Conservation (phyloP, 2,888 invertebrate genomes). For the Melipona beecheii region DNA sequence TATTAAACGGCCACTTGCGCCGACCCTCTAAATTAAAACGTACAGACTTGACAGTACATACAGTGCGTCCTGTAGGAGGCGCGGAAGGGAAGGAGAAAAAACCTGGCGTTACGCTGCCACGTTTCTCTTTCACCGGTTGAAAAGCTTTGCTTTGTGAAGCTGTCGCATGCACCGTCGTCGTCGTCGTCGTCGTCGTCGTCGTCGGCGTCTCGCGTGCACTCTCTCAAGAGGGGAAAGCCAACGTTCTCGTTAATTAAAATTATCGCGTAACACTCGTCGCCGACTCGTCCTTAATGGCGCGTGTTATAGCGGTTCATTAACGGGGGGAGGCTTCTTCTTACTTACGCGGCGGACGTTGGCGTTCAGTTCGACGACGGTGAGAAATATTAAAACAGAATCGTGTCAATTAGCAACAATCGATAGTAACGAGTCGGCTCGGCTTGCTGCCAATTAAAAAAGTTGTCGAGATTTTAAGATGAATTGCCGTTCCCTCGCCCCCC, state of each 20-base stretch:
- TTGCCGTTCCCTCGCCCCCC: no score
- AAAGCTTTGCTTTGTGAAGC: constrained; percentile 45
- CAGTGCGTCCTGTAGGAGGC: constrained; percentile 9
- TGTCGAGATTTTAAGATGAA: no score
- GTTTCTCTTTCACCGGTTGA: constrained; percentile 28
- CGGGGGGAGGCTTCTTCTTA: neutral
- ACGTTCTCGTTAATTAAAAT: constrained; percentile 65
- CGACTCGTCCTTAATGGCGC: constrained; percentile 26
- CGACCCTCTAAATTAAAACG: constrained; percentile 62
- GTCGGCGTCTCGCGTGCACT: neutral
- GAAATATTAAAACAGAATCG: neutral
- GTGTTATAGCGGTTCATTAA: constrained; percentile 32
- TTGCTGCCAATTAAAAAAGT: neutral
- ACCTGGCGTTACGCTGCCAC: constrained; percentile 13
- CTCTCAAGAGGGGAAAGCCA: constrained; percentile 19
- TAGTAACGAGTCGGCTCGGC: constrained; percentile 24
- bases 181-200: no score
- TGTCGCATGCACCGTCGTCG: no score
- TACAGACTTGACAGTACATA: constrained; percentile 56
- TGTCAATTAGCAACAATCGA: neutral
- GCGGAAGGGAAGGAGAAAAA: neutral
- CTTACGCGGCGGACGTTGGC: neutral
- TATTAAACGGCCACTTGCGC: constrained; percentile 63
- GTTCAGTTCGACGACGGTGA: constrained; percentile 29
- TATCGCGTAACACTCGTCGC: constrained; percentile 51